These are phyloP conservation scores for Crioceris asparagi DNA, from an alignment of 2,888 invertebrate genomes.

Conservation along the genomic window DNA sequence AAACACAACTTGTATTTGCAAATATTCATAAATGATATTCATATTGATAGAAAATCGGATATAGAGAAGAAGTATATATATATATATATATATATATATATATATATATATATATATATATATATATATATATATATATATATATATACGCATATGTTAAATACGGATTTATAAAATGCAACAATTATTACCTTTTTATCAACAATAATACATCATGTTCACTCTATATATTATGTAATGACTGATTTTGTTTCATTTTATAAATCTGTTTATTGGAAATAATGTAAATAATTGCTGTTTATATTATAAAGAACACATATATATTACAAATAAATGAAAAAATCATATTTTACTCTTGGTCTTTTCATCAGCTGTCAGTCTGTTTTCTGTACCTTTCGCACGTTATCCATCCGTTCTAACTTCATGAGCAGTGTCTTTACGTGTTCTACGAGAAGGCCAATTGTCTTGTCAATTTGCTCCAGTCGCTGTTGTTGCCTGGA, in stretches of 20 bases:
- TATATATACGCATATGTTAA: too few relatives aligned
- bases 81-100: too few relatives aligned
- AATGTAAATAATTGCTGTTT: slow-evolving; percentile 27
- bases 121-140: too few relatives aligned
- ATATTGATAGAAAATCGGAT: too few relatives aligned
- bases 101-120: too few relatives aligned
- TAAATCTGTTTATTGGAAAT: slow-evolving; percentile 18
- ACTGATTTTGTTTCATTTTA: slow-evolving; percentile 28
- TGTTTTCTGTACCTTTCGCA: slow-evolving; percentile 18
- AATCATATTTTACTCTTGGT: too few relatives aligned
- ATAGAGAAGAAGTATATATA: too few relatives aligned
- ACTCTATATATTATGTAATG: slow-evolving; percentile 20
- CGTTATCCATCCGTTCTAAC: slow-evolving; percentile 25
- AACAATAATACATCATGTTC: neutral
- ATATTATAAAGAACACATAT: slow-evolving; percentile 19
- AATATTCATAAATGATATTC: slow-evolving; percentile 13
- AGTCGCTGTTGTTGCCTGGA: slow-evolving; percentile 31
- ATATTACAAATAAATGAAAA: neutral
- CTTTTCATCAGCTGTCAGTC: too few relatives aligned
- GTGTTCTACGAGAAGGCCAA: slow-evolving; percentile 21
- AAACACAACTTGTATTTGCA: slow-evolving; percentile 7
- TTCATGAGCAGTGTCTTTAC: slow-evolving; percentile 24
- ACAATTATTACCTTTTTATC: neutral
- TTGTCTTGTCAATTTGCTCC: slow-evolving; percentile 25
- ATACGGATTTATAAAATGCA: neutral